A percentile compares a stretch with the other conserved stretches of the same genome.
phyloP scores from a whole-genome alignment of 2,888 invertebrate genomes.

The Dilophus febrilis region DNA sequence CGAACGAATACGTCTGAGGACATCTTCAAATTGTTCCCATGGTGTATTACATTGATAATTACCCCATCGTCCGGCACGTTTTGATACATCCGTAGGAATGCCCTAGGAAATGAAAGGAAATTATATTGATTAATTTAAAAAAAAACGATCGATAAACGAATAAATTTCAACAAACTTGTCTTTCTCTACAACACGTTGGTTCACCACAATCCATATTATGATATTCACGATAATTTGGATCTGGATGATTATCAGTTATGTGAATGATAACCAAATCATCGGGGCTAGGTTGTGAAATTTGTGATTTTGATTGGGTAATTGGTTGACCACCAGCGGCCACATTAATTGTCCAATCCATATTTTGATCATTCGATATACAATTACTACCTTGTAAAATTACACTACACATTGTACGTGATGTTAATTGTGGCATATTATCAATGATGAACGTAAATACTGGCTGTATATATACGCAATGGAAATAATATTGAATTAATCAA shows the following conservation, averaged over 20 bases:
- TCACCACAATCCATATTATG: slow-evolving; percentile 54
- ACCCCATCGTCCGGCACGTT: slow-evolving; percentile 60
- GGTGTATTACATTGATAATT: slow-evolving; percentile 68
- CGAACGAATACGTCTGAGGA: slow-evolving; percentile 40
- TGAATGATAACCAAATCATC: slow-evolving; percentile 19
- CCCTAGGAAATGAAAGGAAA: slow-evolving; percentile 2
- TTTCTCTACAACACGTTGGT: slow-evolving; percentile 60
- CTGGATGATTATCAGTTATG: slow-evolving; percentile 50
- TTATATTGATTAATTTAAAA: no score
- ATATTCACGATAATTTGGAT: slow-evolving; percentile 49
- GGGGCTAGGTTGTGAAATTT: slow-evolving; percentile 13
- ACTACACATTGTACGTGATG: slow-evolving; percentile 16
- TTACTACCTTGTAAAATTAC: slow-evolving; percentile 19
- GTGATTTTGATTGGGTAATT: slow-evolving; percentile 16
- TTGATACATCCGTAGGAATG: slow-evolving; percentile 5
- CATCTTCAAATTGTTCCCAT: slow-evolving; percentile 45
- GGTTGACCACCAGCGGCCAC: slow-evolving; percentile 11
- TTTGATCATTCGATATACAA: slow-evolving; percentile 16
- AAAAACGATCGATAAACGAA: background rate
- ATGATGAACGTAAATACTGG: no score
- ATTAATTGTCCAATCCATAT: slow-evolving; percentile 19
- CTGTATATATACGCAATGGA: no score
- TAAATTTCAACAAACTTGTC: slow-evolving; percentile 15
- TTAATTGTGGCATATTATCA: no score
- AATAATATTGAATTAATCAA: no score